Evolutionary conservation across 2,113 vertebrate genomes (phyloP).

Genomic region (Gadus chalcogrammus): DNA sequence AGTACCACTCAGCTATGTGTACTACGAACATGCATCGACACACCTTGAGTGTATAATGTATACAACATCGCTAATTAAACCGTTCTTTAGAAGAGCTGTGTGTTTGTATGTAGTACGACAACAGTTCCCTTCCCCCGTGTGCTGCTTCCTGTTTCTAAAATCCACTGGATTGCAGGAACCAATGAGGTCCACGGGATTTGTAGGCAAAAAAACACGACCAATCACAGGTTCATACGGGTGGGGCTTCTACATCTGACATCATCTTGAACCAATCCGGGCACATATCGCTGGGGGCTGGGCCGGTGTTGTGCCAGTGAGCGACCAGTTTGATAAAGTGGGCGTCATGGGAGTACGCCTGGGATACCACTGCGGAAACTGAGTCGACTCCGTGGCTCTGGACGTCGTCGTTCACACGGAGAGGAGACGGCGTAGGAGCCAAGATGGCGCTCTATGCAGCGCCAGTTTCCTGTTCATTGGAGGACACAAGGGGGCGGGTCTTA

Average conservation of each 20-base stretch:
- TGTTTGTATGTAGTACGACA: too few relatives aligned
- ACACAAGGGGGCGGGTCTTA: conserved; percentile 51
- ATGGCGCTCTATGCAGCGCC: conserved; percentile 45
- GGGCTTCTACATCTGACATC: conserved; percentile 56
- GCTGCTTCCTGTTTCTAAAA: conserved; percentile 16
- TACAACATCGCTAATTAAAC: neutral
- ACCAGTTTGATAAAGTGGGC: conserved; percentile 13
- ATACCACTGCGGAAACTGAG: conserved; percentile 39
- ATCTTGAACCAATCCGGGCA: conserved; percentile 39
- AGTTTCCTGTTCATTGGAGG: conserved; percentile 47
- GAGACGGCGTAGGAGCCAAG: conserved; percentile 51
- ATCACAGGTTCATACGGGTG: conserved; percentile 1
- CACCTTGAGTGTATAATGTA: too few relatives aligned
- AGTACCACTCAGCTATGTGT: too few relatives aligned
- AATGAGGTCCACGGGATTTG: conserved; percentile 30
- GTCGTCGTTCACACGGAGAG: neutral
- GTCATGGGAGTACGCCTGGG: neutral
- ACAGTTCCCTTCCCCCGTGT: too few relatives aligned
- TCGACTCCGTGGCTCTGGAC: conserved; percentile 35
- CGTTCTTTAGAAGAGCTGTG: neutral
- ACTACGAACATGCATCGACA: too few relatives aligned
- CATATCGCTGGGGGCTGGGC: conserved; percentile 41
- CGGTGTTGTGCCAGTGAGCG: conserved; percentile 35
- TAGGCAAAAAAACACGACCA: conserved; percentile 19
- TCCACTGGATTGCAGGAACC: conserved; percentile 19